These are phyloP conservation scores for Crypturellus undulatus DNA, from an alignment of 2,113 vertebrate genomes.

Conservation along the genomic window DNA sequence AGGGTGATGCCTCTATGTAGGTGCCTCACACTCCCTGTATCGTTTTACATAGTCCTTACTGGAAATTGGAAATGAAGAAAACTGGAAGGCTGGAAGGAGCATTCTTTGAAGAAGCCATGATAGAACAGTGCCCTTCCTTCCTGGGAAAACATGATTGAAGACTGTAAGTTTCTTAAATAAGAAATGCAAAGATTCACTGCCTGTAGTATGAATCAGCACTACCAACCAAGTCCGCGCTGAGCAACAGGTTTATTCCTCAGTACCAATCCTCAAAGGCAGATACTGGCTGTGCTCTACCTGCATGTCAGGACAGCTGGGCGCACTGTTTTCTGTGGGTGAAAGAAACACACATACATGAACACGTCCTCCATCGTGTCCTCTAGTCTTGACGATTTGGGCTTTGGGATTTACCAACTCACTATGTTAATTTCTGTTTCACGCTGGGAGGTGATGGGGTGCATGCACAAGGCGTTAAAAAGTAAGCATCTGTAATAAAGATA, in stretches of 20 bases:
- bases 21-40: background rate
- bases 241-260: background rate
- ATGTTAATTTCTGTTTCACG: background rate
- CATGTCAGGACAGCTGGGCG: background rate
- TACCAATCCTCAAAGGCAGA: background rate
- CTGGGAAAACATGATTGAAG: background rate
- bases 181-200: too few species aligned
- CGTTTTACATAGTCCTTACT: background rate
- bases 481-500: background rate
- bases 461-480: background rate
- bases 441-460: background rate
- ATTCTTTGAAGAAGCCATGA: too few species aligned
- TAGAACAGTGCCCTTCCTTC: too few species aligned
- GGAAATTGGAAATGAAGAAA: too few species aligned
- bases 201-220: too few species aligned
- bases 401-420: background rate
- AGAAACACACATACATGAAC: background rate
- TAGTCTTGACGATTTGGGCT: background rate
- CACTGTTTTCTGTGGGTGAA: background rate
- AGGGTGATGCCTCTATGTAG: background rate
- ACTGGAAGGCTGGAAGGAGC: too few species aligned
- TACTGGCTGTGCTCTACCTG: background rate
- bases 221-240: background rate
- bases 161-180: background rate
- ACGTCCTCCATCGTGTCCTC: rapidly evolving